Evolutionary conservation across 2,797 vertebrate species (phyloP).

Genomic region (Pipistrellus pipistrellus): DNA sequence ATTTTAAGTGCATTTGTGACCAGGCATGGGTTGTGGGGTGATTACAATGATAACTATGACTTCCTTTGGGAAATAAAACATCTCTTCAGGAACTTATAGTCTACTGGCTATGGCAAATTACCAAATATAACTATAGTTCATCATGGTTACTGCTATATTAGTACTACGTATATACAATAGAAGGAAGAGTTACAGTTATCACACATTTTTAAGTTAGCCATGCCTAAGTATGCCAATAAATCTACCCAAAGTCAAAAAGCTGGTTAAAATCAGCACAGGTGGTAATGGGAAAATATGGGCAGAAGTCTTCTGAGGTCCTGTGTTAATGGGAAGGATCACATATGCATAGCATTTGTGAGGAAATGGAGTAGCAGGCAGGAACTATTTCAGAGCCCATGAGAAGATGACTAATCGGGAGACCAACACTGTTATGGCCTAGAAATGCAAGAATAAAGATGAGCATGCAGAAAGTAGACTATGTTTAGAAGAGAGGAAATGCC

Average conservation of each 20-base stretch:
- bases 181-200: not conserved
- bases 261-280: not conserved
- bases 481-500: not conserved
- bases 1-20: slow-evolving; percentile 34
- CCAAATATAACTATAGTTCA: slow-evolving; percentile 30
- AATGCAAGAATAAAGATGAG: not conserved
- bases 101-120: not conserved
- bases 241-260: not conserved
- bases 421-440: not conserved
- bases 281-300: not conserved
- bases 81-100: not conserved
- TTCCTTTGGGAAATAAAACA: not conserved
- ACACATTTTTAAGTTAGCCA: not conserved
- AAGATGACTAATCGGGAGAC: not conserved
- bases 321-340: not conserved
- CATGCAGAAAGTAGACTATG: not conserved
- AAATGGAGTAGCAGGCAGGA: not conserved
- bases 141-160: slow-evolving; percentile 34
- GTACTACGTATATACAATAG: not conserved
- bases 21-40: not conserved
- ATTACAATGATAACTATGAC: not conserved
- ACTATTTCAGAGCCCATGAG: not conserved
- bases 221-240: not conserved
- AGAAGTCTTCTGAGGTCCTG: not conserved
- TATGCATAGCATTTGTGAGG: not conserved